A percentile compares a stretch with the other conserved stretches of the same genome.
Evolutionary conservation across 1,140 invertebrate genomes (phyloP).

Genomic region (Drosophila nigrodunni): DNA sequence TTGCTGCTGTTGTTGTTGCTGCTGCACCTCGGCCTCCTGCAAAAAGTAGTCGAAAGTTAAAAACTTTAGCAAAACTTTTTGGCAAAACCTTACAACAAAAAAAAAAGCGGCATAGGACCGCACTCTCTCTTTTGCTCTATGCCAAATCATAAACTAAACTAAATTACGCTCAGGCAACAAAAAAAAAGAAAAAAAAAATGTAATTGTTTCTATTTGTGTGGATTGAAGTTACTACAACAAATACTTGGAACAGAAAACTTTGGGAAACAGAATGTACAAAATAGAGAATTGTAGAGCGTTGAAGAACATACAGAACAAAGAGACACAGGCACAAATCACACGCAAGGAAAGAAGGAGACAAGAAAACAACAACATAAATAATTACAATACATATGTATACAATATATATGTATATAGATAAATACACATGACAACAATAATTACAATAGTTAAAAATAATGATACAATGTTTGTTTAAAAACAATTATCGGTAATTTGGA

Average conservation of each 20-base stretch:
- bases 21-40: conserved; percentile 66
- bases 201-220: conserved; percentile 6
- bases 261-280: conserved; percentile 12
- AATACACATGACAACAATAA: conserved; percentile 52
- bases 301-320: conserved; percentile 17
- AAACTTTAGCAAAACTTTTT: conserved; percentile 44
- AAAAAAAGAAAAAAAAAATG: conserved; percentile 13
- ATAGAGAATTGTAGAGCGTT: neutral
- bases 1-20: conserved; percentile 53
- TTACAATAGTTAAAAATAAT: conserved; percentile 19
- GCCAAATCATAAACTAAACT: conserved; percentile 57
- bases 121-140: conserved; percentile 9
- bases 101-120: conserved; percentile 2
- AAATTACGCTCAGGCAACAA: conserved; percentile 58
- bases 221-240: conserved; percentile 13
- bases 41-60: conserved; percentile 45
- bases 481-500: conserved; percentile 45
- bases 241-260: conserved; percentile 10
- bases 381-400: conserved; percentile 18
- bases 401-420: conserved; percentile 16
- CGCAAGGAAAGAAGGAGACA: conserved; percentile 5
- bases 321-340: conserved; percentile 37
- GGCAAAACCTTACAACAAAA: conserved; percentile 1
- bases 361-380: conserved; percentile 21
- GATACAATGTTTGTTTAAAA: conserved; percentile 25